phyloP scores from a whole-genome alignment of 2,888 invertebrate species.

The Oasisia sp. region DNA sequence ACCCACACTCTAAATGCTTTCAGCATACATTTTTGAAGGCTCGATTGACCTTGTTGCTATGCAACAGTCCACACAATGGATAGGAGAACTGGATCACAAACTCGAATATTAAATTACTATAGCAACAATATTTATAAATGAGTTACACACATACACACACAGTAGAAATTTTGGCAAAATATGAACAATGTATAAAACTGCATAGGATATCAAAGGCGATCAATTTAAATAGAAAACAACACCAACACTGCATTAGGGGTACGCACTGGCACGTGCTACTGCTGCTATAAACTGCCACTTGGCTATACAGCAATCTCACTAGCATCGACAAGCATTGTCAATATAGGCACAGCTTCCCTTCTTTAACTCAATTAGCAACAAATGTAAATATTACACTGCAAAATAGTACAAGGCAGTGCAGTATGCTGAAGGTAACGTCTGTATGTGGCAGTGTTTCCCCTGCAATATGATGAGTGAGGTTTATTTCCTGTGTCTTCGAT shows the following conservation, averaged over 20 bases:
- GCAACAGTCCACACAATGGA: too few relatives aligned
- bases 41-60: too few relatives aligned
- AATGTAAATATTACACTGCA: not conserved
- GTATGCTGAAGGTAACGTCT: not conserved
- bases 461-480: too few relatives aligned
- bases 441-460: not conserved
- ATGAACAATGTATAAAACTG: not conserved
- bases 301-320: not conserved
- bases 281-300: not conserved
- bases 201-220: slow-evolving; percentile 3
- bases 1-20: too few relatives aligned
- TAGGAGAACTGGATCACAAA: not conserved
- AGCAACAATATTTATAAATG: not conserved
- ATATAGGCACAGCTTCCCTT: not conserved
- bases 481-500: too few relatives aligned
- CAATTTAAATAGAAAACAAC: not conserved
- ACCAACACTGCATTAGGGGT: not conserved
- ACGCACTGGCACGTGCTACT: not conserved
- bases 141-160: not conserved
- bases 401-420: not conserved
- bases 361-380: not conserved
- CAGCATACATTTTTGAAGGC: too few relatives aligned
- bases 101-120: not conserved
- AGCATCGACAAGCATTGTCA: not conserved
- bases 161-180: not conserved